Base-by-base conservation (phyloP, 2,113 vertebrate species). In the Larimichthys polyactis region DNA sequence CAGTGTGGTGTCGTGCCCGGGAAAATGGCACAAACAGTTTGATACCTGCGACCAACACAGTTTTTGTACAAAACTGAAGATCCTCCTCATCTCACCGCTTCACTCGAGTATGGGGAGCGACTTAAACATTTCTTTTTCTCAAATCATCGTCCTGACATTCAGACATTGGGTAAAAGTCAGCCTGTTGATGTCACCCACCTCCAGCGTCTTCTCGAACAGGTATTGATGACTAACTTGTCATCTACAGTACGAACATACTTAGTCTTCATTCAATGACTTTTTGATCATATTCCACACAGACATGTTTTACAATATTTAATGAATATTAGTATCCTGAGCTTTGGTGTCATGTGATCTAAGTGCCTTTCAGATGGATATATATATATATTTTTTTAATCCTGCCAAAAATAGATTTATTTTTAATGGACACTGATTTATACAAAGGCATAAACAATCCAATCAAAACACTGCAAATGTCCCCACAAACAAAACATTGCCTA, bases 251-350 rank as follows among this genome's bases (percentile, higher is more conserved):
- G 78, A 24, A 48, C 55, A 57, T 63, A 55, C 19, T n/a, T 22
- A 44, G 1, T 63, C 58, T 22, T 58, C 7, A 51, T 72, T 40
- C 4, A 2, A 20, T 46, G 46, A 58, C 3, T 68, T 32, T 65
- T 3, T 49, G 9, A 72, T 63, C 55, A 63, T 43, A 54, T 54
- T 79, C 17, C 27, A 75, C 11, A 49, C 19, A 52, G 55, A 65
- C 19, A 48, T 68, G 10, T 64, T 68, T 75, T 10, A 19, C 15
- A 36, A 27, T 51, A 76, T 48, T 52, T 40, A 19, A 68, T 64
- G 17, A 74, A 16, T n/a, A 65, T 36, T 65, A 19, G 32, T 12
- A 71, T 88, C 75, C 79, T 88, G 82, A 84, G 85, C 57, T 81
- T 71, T 55, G 22, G 29, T 27, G 20, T 64, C 49, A 16, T 15